These are phyloP conservation scores for Nemapogon koenigi DNA, from an alignment of 2,888 invertebrate genomes.

Conservation along the genomic window DNA sequence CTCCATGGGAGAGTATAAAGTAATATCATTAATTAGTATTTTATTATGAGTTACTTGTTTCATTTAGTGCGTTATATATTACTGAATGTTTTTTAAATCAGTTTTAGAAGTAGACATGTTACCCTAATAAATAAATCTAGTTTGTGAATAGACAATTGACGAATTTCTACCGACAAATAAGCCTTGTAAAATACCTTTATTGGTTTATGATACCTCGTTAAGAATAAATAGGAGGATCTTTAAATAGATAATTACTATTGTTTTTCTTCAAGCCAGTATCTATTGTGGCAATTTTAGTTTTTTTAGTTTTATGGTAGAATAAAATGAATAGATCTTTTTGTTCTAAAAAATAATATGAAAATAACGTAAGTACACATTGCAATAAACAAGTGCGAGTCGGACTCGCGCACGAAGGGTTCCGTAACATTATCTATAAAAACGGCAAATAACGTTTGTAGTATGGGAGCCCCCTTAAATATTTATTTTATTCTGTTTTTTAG, in stretches of 20 bases:
- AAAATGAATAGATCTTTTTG: too few relatives aligned
- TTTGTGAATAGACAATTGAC: conserved; percentile 27
- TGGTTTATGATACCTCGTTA: conserved; percentile 53
- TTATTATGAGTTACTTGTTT: conserved; percentile 34
- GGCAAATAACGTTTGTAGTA: too few relatives aligned
- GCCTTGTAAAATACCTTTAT: conserved; percentile 43
- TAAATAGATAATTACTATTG: conserved; percentile 61
- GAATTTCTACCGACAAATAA: conserved; percentile 34
- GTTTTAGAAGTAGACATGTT: conserved; percentile 18
- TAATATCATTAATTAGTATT: conserved; percentile 12
- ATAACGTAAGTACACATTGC: too few relatives aligned
- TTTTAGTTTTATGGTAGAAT: conserved; percentile 6
- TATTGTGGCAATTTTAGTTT: conserved; percentile 2
- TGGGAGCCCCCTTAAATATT: too few relatives aligned
- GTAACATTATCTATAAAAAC: too few relatives aligned
- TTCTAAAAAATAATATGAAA: too few relatives aligned
- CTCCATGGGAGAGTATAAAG: background rate
- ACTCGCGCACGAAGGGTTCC: too few relatives aligned
- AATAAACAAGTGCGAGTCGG: too few relatives aligned
- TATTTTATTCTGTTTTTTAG: too few relatives aligned
- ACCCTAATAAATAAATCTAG: conserved; percentile 42
- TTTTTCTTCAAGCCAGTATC: conserved; percentile 21
- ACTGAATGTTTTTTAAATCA: conserved; percentile 22
- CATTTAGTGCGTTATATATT: conserved; percentile 41
- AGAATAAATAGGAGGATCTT: conserved; percentile 40